phyloP scores from a whole-genome alignment of 37 sponge, comb jelly and placozoan species.

The Dysidea cf. avara region DNA sequence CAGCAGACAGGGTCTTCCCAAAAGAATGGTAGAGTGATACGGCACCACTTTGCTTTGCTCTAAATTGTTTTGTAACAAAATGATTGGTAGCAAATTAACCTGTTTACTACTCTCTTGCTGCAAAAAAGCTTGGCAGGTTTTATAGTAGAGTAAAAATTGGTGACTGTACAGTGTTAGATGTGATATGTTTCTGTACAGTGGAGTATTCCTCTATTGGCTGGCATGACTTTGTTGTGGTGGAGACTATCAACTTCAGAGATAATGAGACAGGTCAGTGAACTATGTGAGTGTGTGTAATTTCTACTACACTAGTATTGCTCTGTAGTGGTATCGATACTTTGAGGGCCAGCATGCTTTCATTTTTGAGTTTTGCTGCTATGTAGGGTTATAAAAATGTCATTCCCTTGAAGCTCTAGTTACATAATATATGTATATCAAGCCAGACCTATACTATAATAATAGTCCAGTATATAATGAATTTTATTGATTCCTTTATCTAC shows the following conservation, averaged over 20 bases:
- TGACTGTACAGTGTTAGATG: background rate
- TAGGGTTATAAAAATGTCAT: background rate
- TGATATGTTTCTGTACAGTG: constrained; percentile 51
- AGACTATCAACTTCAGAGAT: constrained; percentile 91
- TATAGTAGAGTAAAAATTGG: background rate
- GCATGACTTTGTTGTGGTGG: constrained; percentile 98
- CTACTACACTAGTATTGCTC: no score
- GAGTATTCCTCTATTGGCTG: constrained; percentile 96
- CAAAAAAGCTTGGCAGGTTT: background rate
- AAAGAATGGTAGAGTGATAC: no score
- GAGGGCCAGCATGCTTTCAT: no score
- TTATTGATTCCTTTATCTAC: background rate
- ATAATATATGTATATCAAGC: constrained; percentile 4
- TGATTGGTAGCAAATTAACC: no score
- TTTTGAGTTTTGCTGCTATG: background rate
- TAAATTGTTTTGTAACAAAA: no score
- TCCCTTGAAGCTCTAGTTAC: background rate
- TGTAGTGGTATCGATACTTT: no score
- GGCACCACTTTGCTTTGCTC: no score
- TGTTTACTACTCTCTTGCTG: no score
- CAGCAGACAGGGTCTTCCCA: no score
- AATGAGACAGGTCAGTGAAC: constrained; percentile 77
- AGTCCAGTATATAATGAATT: background rate
- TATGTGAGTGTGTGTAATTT: no score
- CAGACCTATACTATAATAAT: background rate